Conservation (phyloP, 2,888 invertebrate species). For the Tetragnatha montana region DNA sequence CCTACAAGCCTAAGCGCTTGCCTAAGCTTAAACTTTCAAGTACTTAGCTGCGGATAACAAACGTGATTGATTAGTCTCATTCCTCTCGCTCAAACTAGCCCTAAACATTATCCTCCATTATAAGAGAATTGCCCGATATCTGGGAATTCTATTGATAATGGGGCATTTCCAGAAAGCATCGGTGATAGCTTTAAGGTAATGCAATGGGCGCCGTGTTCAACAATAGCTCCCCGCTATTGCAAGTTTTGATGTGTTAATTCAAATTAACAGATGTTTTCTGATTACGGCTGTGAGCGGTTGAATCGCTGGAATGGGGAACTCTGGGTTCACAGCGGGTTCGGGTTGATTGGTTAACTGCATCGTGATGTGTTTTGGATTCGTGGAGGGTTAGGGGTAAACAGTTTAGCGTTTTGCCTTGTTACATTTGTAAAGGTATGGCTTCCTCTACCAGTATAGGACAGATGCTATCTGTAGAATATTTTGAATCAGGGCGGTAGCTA, state of each 20-base stretch:
- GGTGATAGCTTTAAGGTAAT: slow-evolving; percentile 26
- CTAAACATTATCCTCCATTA: slow-evolving; percentile 35
- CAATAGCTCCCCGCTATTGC: slow-evolving; percentile 3
- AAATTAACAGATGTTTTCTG: slow-evolving; percentile 36
- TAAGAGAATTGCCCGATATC: slow-evolving; percentile 33
- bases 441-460: too few relatives aligned
- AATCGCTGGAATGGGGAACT: not conserved
- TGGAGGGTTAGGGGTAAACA: not conserved
- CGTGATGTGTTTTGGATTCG: too few relatives aligned
- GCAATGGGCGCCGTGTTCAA: slow-evolving; percentile 35
- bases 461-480: too few relatives aligned
- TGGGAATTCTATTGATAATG: slow-evolving; percentile 45
- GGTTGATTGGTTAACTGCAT: too few relatives aligned
- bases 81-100: slow-evolving; percentile 37
- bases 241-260: slow-evolving; percentile 45
- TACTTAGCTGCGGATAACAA: slow-evolving; percentile 19
- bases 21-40: slow-evolving; percentile 29
- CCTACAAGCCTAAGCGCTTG: not conserved
- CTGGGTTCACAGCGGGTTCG: too few relatives aligned
- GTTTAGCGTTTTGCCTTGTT: not conserved
- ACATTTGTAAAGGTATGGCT: not conserved
- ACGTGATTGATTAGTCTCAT: slow-evolving; percentile 51
- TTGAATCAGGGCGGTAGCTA: too few relatives aligned
- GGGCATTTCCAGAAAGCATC: slow-evolving; percentile 10
- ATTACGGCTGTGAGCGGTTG: slow-evolving; percentile 19